Evolutionary conservation across 2,888 invertebrate genomes (phyloP).

Genomic region (Troides helena): DNA sequence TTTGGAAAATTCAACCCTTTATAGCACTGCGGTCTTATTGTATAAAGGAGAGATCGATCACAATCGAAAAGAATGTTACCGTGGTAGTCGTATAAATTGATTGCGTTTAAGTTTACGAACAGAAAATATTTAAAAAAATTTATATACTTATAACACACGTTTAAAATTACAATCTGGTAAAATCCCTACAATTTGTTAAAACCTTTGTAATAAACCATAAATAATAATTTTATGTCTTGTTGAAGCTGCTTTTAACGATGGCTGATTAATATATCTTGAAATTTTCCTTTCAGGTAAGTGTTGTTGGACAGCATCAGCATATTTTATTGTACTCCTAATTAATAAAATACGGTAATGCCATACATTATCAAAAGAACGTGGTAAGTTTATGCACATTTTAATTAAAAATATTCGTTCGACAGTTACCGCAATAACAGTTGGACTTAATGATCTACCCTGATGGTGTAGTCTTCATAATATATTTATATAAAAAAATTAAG

Average conservation of each 20-base stretch:
- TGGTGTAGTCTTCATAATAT: no score
- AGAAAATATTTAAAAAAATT: neutral
- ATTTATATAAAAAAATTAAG: neutral
- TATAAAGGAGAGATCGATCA: constrained; percentile 5
- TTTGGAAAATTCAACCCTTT: constrained; percentile 13
- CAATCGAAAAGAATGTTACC: constrained; percentile 13
- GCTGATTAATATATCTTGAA: constrained; percentile 40
- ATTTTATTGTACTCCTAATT: constrained; percentile 15
- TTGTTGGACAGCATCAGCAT: constrained; percentile 9
- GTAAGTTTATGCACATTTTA: neutral
- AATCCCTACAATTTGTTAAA: constrained; percentile 15
- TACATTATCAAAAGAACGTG: constrained; percentile 11
- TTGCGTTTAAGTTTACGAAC: constrained; percentile 3
- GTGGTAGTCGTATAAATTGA: constrained; percentile 6
- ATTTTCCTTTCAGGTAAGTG: constrained; percentile 47
- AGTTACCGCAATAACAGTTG: neutral
- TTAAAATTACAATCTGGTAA: constrained; percentile 7
- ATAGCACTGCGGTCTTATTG: constrained; percentile 12
- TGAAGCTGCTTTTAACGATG: constrained; percentile 41
- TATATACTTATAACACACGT: neutral
- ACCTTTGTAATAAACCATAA: constrained; percentile 19
- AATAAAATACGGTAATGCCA: constrained; percentile 11
- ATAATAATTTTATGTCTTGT: constrained; percentile 41
- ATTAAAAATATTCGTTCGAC: neutral
- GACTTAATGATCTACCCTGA: neutral